A percentile compares a stretch with the other conserved stretches of the same genome.
These are phyloP conservation scores for Sceliomorpha sp. DNA, from an alignment of 2,888 invertebrate genomes.

Conservation along the genomic window DNA sequence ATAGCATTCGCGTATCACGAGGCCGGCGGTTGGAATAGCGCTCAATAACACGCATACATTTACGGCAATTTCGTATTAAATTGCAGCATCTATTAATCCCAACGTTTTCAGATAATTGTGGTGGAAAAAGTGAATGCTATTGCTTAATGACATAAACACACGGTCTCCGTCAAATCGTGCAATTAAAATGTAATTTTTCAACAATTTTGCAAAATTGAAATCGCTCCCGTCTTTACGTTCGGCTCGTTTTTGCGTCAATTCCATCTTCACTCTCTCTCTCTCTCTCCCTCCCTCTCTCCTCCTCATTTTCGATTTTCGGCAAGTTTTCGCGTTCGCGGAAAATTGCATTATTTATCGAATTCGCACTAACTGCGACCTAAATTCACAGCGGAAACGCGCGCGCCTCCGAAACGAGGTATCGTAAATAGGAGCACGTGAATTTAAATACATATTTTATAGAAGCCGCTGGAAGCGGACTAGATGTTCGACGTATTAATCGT, in stretches of 20 bases:
- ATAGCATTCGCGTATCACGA: constrained; percentile 38
- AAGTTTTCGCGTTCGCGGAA: constrained; percentile 6
- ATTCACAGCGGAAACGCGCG: constrained; percentile 6
- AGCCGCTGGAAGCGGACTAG: too few relatives aligned
- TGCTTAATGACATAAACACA: constrained; percentile 6
- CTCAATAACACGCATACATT: constrained; percentile 28
- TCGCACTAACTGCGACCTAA: constrained; percentile 15
- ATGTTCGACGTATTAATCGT: too few relatives aligned
- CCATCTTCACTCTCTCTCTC: too few relatives aligned
- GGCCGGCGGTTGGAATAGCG: constrained; percentile 16
- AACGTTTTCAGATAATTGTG: constrained; percentile 4
- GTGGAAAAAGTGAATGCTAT: constrained; percentile 16
- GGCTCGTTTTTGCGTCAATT: too few relatives aligned
- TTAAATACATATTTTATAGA: too few relatives aligned
- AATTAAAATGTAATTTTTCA: too few relatives aligned
- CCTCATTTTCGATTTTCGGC: not conserved
- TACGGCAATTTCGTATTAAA: constrained; percentile 25
- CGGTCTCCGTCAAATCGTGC: too few relatives aligned
- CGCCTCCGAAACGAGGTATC: too few relatives aligned
- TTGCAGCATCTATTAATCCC: constrained; percentile 30
- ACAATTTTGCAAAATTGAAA: too few relatives aligned
- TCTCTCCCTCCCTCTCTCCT: constrained; percentile 3
- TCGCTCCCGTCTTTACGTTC: too few relatives aligned
- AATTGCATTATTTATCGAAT: constrained; percentile 34
- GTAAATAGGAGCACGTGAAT: too few relatives aligned